These are phyloP conservation scores for Paratilapia polleni DNA, from an alignment of 2,113 vertebrate genomes.

Conservation along the genomic window DNA sequence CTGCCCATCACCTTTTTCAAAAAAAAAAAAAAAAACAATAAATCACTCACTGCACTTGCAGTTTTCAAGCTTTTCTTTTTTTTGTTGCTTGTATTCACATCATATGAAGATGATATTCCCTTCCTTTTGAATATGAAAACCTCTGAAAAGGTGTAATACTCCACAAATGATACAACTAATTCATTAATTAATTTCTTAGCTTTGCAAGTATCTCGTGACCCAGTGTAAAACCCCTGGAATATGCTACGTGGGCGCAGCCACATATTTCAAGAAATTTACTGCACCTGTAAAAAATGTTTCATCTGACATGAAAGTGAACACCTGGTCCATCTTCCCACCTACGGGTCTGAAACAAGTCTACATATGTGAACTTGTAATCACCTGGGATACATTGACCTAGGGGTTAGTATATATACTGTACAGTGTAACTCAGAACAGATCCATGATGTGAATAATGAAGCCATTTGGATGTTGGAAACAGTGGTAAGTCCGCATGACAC, in stretches of 20 bases:
- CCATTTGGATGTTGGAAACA: constrained; percentile 35
- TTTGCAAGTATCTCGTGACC: neutral
- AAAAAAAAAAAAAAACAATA: too few relatives aligned
- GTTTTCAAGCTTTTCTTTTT: neutral
- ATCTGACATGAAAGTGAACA: constrained; percentile 2
- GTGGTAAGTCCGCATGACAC: constrained; percentile 55
- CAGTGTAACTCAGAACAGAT: constrained; percentile 29
- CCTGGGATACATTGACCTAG: neutral
- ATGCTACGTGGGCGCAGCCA: neutral
- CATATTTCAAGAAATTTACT: neutral
- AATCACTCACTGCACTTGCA: too few relatives aligned
- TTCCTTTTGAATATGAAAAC: neutral
- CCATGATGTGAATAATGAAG: constrained; percentile 41
- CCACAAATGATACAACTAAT: neutral
- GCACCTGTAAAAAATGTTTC: constrained; percentile 29
- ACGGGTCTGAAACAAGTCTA: constrained; percentile 14
- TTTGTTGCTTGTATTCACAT: neutral
- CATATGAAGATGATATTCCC: neutral
- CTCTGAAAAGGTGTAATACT: neutral
- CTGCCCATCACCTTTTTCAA: neutral
- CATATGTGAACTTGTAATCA: constrained; percentile 1
- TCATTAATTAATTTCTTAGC: neutral
- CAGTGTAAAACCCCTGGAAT: neutral
- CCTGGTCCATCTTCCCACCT: constrained; percentile 38
- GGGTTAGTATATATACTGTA: neutral